These are phyloP conservation scores for Cryptotermes secundus DNA, from an alignment of 1,140 invertebrate genomes.

Conservation along the genomic window DNA sequence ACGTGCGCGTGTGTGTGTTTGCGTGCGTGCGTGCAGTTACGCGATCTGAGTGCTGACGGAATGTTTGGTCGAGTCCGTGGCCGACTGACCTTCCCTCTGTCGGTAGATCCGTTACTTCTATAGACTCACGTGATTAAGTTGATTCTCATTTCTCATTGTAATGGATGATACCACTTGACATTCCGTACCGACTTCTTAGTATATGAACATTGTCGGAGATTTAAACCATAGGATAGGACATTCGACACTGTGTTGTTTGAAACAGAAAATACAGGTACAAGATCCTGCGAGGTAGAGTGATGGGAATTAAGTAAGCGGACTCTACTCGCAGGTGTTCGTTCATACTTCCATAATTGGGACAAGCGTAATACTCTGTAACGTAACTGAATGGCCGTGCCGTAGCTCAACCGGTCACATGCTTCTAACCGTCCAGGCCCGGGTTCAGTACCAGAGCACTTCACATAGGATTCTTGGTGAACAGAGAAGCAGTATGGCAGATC, in stretches of 20 bases:
- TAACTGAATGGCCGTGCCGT: too few relatives aligned
- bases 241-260: background rate
- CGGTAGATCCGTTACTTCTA: constrained; percentile 36
- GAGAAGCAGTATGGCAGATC: too few relatives aligned
- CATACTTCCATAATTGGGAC: too few relatives aligned
- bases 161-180: background rate
- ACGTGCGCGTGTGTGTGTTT: too few relatives aligned
- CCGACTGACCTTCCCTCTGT: constrained; percentile 41
- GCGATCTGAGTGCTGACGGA: background rate
- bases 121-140: constrained; percentile 28
- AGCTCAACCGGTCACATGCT: too few relatives aligned
- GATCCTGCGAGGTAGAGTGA: background rate
- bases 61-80: constrained; percentile 32
- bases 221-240: background rate
- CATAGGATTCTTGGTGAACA: too few relatives aligned
- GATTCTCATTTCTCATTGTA: background rate
- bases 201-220: background rate
- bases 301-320: too few relatives aligned
- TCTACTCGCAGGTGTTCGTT: too few relatives aligned
- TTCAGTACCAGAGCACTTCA: too few relatives aligned
- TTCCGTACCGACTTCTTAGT: background rate
- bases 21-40: background rate
- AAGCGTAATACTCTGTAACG: too few relatives aligned
- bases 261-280: background rate
- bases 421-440: too few relatives aligned